These are phyloP conservation scores for Neomicropteryx cornuta DNA, from an alignment of 1,140 invertebrate genomes.

Conservation along the genomic window DNA sequence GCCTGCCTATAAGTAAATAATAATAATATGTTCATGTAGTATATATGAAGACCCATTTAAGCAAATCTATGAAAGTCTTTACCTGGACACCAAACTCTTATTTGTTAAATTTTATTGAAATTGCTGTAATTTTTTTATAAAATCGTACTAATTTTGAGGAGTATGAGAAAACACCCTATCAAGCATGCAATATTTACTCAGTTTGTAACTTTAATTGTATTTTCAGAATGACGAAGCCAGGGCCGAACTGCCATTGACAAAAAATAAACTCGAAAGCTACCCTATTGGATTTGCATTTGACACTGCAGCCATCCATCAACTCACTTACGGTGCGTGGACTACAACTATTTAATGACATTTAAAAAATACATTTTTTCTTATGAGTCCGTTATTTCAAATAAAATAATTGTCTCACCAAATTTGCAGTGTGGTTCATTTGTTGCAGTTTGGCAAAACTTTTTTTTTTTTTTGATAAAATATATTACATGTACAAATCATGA, in stretches of 20 bases:
- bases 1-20: no score
- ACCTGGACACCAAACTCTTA: no score
- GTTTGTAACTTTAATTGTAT: not conserved
- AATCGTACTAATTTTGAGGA: not conserved
- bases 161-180: conserved; percentile 16
- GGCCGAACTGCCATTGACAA: conserved; percentile 60
- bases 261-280: conserved; percentile 55
- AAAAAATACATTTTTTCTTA: conserved; percentile 2
- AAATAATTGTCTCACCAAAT: conserved; percentile 2
- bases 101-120: no score
- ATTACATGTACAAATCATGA: no score
- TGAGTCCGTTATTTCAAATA: conserved; percentile 3
- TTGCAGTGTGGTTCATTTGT: not conserved
- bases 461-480: no score
- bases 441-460: no score
- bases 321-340: conserved; percentile 45
- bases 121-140: no score
- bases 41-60: no score
- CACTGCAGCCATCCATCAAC: conserved; percentile 45
- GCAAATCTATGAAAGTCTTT: no score
- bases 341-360: conserved; percentile 3
- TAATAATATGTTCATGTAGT: no score
- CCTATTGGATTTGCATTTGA: conserved; percentile 60
- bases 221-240: conserved; percentile 49
- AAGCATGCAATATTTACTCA: not conserved